Conservation (phyloP, 1,140 invertebrate genomes). For the Leptopilina clavipes region DNA sequence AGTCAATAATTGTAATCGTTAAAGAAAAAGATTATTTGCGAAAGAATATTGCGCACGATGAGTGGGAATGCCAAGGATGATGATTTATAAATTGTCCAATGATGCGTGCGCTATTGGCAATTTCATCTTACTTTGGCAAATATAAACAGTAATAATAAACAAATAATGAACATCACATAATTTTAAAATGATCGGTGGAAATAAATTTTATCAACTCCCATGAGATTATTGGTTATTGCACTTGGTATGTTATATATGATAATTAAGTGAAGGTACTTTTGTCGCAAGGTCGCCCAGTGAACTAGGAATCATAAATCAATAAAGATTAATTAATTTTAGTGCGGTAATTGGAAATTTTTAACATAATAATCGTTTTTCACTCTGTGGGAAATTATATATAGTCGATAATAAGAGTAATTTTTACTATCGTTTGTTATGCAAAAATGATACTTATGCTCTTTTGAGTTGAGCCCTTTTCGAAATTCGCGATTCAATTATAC, state of each 20-base stretch:
- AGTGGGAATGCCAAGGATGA: background rate
- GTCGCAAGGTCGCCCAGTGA: background rate
- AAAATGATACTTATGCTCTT: too few species aligned
- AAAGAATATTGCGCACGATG: background rate
- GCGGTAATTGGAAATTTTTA: background rate
- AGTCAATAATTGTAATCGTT: too few species aligned
- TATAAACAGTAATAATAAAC: background rate
- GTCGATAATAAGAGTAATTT: too few species aligned
- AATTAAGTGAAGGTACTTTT: background rate
- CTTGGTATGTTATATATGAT: background rate
- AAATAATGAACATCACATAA: background rate
- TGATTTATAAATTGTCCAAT: conserved; percentile 1
- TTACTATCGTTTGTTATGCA: too few species aligned
- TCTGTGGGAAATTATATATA: background rate
- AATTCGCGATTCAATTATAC: too few species aligned
- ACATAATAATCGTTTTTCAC: background rate
- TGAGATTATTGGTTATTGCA: background rate
- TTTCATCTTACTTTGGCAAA: background rate
- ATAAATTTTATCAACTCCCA: conserved; percentile 5
- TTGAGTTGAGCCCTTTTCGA: too few species aligned
- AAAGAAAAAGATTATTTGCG: background rate
- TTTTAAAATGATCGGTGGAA: background rate
- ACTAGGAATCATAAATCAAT: conserved; percentile 26
- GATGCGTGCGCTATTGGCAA: background rate
- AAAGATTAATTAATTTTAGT: background rate